phyloP scores from a whole-genome alignment of 1,140 invertebrate species.

The Subanguina moxae region DNA sequence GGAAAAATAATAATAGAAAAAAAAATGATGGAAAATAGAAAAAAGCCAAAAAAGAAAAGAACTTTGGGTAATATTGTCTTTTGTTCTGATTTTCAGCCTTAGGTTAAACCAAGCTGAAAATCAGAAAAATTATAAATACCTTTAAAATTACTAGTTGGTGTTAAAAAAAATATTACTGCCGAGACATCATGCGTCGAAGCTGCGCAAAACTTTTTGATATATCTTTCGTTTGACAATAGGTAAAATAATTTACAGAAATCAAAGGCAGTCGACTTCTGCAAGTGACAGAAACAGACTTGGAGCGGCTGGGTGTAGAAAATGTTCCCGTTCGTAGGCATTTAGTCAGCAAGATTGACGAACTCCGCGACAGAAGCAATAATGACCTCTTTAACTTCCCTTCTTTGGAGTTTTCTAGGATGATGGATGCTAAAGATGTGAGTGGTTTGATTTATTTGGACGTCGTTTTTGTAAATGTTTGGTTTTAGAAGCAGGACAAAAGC shows the following conservation, averaged over 20 bases:
- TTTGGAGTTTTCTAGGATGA: constrained; percentile 5
- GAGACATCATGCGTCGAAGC: too few species aligned
- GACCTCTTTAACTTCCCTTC: constrained; percentile 21
- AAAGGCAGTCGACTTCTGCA: constrained; percentile 43
- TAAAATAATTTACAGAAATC: constrained; percentile 20
- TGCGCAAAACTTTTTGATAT: too few species aligned
- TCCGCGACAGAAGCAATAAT: background rate
- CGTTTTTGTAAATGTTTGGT: constrained; percentile 4
- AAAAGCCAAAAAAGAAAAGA: too few species aligned
- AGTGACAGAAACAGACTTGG: constrained; percentile 49
- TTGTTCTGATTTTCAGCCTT: too few species aligned
- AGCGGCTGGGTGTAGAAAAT: constrained; percentile 43
- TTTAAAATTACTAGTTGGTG: too few species aligned
- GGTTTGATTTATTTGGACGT: background rate
- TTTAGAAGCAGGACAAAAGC: constrained; percentile 29
- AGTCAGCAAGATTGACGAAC: constrained; percentile 34
- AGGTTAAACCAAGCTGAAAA: too few species aligned
- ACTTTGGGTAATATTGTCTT: too few species aligned
- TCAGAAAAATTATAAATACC: too few species aligned
- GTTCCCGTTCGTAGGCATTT: constrained; percentile 36
- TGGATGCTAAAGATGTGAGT: constrained; percentile 15
- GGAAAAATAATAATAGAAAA: too few species aligned
- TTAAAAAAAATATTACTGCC: too few species aligned
- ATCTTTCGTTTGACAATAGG: too few species aligned
- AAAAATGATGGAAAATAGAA: too few species aligned